These are phyloP conservation scores for Gymnogyps californianus DNA, from an alignment of 2,113 vertebrate genomes.

Conservation along the genomic window DNA sequence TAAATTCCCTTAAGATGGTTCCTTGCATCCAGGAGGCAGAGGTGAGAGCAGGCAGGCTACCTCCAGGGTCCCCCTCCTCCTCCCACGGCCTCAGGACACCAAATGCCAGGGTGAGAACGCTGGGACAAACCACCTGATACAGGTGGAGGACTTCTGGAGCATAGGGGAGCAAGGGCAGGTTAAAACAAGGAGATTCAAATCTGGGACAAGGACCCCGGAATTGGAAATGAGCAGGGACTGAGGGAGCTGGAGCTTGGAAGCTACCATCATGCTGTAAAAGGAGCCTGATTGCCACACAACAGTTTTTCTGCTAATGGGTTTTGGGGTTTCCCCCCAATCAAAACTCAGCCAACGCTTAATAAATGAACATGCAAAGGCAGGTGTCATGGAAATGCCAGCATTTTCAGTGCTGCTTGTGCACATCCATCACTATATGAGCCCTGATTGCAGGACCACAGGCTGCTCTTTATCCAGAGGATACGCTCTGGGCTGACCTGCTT, in stretches of 20 bases:
- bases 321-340: neutral
- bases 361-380: neutral
- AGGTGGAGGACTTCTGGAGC: neutral
- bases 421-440: neutral
- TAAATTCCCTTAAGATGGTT: neutral
- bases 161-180: neutral
- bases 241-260: neutral
- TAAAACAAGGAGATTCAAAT: neutral
- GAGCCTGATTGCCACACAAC: neutral
- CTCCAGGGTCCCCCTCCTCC: neutral
- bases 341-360: neutral
- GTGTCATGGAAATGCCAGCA: neutral
- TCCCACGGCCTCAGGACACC: neutral
- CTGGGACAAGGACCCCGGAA: neutral
- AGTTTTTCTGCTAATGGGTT: neutral
- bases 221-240: neutral
- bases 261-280: neutral
- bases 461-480: neutral
- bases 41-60: neutral
- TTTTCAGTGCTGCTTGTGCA: neutral
- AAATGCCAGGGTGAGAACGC: neutral
- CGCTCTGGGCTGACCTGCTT: neutral
- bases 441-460: neutral
- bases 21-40: neutral
- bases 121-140: neutral